Conservation (phyloP, 2,113 vertebrate species). For the Gulo gulo region DNA sequence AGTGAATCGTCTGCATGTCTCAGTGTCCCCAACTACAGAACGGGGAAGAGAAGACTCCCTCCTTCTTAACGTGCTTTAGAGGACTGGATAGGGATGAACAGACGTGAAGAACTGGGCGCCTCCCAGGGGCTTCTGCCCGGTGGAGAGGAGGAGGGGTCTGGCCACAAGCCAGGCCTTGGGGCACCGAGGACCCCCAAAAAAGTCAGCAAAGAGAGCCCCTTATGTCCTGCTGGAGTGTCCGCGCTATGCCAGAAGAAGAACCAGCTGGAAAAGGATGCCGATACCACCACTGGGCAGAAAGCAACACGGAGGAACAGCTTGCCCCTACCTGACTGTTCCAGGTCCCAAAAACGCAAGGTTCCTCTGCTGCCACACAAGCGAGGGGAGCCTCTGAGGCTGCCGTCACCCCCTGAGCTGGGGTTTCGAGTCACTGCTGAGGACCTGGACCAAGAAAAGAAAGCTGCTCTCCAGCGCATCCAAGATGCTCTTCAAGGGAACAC, state of each 20-base stretch:
- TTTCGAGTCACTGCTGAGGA: too few species aligned
- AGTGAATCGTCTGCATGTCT: too few species aligned
- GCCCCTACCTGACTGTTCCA: slow-evolving; percentile 9
- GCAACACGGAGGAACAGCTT: background rate
- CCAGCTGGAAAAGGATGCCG: slow-evolving; percentile 73
- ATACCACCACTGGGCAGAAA: background rate
- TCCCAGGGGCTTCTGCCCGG: background rate
- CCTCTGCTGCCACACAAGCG: slow-evolving; percentile 81
- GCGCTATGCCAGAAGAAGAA: slow-evolving; percentile 73
- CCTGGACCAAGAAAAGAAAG: too few species aligned
- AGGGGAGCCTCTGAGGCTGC: slow-evolving; percentile 87
- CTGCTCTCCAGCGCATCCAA: too few species aligned
- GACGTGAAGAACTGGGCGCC: too few species aligned
- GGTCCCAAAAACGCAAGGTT: slow-evolving; percentile 88
- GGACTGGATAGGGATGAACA: too few species aligned
- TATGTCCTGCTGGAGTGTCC: slow-evolving; percentile 68
- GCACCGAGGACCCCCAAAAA: slow-evolving; percentile 87
- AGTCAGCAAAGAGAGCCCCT: slow-evolving; percentile 66
- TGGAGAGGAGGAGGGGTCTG: slow-evolving; percentile 51
- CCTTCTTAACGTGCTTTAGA: too few species aligned
- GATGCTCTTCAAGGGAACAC: background rate
- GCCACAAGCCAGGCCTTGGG: slow-evolving; percentile 86
- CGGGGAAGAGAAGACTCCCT: too few species aligned
- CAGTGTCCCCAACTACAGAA: too few species aligned
- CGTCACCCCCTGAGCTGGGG: slow-evolving; percentile 85